These are phyloP conservation scores for Epicauta chinensis DNA, from an alignment of 1,140 invertebrate genomes.

Conservation along the genomic window DNA sequence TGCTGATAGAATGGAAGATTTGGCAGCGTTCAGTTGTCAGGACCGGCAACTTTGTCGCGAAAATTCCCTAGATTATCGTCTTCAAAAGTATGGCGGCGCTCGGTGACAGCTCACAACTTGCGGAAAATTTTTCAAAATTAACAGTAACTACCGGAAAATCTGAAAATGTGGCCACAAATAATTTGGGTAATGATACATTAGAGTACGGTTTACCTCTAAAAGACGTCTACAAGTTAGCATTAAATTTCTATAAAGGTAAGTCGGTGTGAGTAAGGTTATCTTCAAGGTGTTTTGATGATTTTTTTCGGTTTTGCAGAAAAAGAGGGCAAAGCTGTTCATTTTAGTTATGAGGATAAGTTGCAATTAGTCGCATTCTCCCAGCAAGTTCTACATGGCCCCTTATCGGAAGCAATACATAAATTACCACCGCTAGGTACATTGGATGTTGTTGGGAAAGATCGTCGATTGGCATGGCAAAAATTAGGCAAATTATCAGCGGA, in stretches of 20 bases:
- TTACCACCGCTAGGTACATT: constrained; percentile 83
- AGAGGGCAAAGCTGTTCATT: constrained; percentile 89
- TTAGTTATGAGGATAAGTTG: constrained; percentile 90
- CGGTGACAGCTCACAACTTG: constrained; percentile 28
- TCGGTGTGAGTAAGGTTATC: constrained; percentile 4
- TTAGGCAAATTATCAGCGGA: constrained; percentile 78
- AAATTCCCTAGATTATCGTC: constrained; percentile 2
- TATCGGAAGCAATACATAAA: constrained; percentile 57
- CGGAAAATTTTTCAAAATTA: constrained; percentile 24
- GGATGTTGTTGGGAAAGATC: constrained; percentile 91
- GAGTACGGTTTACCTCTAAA: constrained; percentile 55
- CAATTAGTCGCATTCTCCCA: constrained; percentile 87
- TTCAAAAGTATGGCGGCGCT: constrained; percentile 27
- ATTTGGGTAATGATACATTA: constrained; percentile 14
- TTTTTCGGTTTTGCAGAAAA: constrained; percentile 67
- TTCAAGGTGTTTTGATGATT: constrained; percentile 6
- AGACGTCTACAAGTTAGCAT: constrained; percentile 80
- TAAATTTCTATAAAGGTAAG: constrained; percentile 85
- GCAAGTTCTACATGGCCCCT: constrained; percentile 84
- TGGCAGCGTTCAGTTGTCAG: no score
- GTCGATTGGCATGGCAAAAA: constrained; percentile 87
- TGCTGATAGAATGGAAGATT: no score
- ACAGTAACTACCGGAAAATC: constrained; percentile 15
- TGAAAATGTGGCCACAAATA: neutral
- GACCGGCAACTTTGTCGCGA: neutral